Evolutionary conservation across 1,140 invertebrate species (phyloP), one percentile per base, ranked within the genome.

Genomic region (Pristionchus pacificus): DNA sequence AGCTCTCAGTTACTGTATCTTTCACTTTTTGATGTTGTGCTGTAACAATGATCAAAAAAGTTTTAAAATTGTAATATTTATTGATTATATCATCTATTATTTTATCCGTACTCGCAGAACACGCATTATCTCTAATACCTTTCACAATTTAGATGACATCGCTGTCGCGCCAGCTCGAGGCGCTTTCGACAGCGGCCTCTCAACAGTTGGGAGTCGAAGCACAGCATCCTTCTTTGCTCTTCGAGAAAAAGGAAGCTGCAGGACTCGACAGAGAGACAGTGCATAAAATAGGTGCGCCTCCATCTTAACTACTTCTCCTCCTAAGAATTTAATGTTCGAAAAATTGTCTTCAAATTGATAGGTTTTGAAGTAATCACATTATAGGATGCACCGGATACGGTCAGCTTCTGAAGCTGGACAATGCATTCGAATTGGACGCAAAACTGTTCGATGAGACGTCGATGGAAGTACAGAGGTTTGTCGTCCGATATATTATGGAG

Each of bases 221-320:
- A 27, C 60, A 58, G 2, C 71, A 73, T 55, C 68, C 67, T 62
- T 74, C 72, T 2, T 28, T 74, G 2, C 62, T 74, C 0, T 74
- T 70, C 57, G 68, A 74, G 49, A 25, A 61, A 30, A 74, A 71
- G 55, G 72, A 74, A 25, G 72, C 72, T 1, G 69, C 29, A 25
- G 65, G 60, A 49, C 67, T 73, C 1, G 58, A 77, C 19, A 74
- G 73, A 64, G 74, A 75, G 32, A 74, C 71, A 3, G 67, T 76
- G 1, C 57, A 60, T 27, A 69, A 76, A 65, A 75, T 75, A 31
- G 74, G 74, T 75, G n/a, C 27, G 19, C 61, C 25, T 19, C 6
- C 2, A 28, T 28, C 3, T 14, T 29, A 29, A 29, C 31, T 2
- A 27, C 32, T 63, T 28, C 24, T 31, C 19, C 10, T 10, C 31